These are phyloP conservation scores for Drosophila colorata DNA, from an alignment of 2,888 invertebrate genomes.

Conservation along the genomic window DNA sequence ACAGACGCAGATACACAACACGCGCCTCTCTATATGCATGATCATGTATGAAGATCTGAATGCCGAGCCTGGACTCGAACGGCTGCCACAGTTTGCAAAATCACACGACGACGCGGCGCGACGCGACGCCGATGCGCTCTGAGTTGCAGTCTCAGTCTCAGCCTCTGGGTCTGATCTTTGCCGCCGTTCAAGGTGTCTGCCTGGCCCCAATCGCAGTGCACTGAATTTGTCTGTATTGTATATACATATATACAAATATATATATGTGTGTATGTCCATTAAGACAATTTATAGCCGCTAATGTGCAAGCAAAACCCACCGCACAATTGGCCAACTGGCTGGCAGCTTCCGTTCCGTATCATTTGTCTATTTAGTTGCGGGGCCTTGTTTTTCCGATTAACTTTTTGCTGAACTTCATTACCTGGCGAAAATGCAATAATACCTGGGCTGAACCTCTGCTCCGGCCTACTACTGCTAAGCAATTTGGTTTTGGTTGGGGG, in stretches of 20 bases:
- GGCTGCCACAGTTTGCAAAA: constrained; percentile 55
- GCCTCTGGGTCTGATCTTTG: constrained; percentile 76
- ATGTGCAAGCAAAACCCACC: constrained; percentile 81
- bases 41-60: constrained; percentile 77
- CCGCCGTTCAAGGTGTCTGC: constrained; percentile 79
- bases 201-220: constrained; percentile 40
- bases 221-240: constrained; percentile 2
- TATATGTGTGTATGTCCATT: constrained; percentile 59
- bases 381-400: constrained; percentile 81
- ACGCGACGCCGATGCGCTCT: constrained; percentile 29
- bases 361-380: constrained; percentile 83
- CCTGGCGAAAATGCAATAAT: constrained; percentile 77
- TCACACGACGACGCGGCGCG: constrained; percentile 41
- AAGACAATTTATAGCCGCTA: constrained; percentile 81
- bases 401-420: constrained; percentile 82
- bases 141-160: constrained; percentile 49
- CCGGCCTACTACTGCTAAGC: constrained; percentile 43
- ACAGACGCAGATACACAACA: constrained; percentile 46
- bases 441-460: constrained; percentile 14
- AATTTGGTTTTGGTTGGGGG: constrained; percentile 67
- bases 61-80: constrained; percentile 55
- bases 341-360: constrained; percentile 84
- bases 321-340: constrained; percentile 73
- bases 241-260: constrained; percentile 8
- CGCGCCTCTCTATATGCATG: constrained; percentile 60